Evolutionary conservation across 2,888 invertebrate genomes (phyloP), one percentile per base, ranked within the genome.

Genomic region (Drosophila gaucha): DNA sequence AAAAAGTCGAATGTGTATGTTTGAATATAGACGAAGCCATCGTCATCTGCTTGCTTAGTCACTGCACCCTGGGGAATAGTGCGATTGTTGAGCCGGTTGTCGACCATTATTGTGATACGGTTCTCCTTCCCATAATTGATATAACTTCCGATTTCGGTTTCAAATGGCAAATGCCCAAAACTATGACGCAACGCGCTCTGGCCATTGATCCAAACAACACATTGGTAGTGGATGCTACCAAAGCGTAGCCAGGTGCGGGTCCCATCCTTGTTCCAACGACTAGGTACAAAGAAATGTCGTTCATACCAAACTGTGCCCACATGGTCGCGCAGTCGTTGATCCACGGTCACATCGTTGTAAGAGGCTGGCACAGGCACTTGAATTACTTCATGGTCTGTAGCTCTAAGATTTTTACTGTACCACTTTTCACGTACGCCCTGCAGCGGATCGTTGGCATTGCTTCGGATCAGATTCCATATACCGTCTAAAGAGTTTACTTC

Each of bases 281-380:
- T 89, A 0, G 97, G 96, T 5, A 96, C 94, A 91, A 94, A 96
- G 92, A 98, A 98, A 2, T 93, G 93, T 14, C 95, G 93, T 87
- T 98, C 96, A 91, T 99, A 99, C 99, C 99, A 99, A 22, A 97
- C 99, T 89, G 97, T 94, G 0, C 99, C 99, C 1, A 99, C 95
- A 92, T 98, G 98, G 91, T 99, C 98, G n/a, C 98, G 93, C 2
- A 98, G 91, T 0, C 33, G 20, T 4, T 47, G 35, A 10, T 97
- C 95, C 49, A 96, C 95, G 0, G 97, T 97, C 12, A 99, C 94
- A 91, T 99, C 99, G 90, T 99, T 99, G 93, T 96, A 99, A 54
- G 98, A 98, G 0, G 97, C 95, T 0, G 99, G 99, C 6, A 99
- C 98, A 5, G 99, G 98, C 98, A 99, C 99, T 18, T 94, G 93